Conservation (phyloP, 2,888 invertebrate genomes). For the Drosophila meridiana region DNA sequence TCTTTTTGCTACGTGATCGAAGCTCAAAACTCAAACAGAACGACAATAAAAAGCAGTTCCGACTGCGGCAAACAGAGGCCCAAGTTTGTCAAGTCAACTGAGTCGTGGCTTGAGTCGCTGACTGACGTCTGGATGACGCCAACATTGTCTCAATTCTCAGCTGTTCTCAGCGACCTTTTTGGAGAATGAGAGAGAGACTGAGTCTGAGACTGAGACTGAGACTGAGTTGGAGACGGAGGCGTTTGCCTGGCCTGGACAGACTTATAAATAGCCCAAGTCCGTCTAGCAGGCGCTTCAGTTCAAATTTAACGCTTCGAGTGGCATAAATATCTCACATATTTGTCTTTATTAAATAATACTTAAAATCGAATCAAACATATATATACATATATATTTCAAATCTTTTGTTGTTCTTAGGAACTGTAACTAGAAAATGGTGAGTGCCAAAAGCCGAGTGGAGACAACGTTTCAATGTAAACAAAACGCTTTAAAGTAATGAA, state of each 20-base stretch:
- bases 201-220: background rate
- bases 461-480: conserved; percentile 37
- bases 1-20: too few relatives aligned
- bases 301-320: conserved; percentile 61
- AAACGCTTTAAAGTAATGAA: conserved; percentile 34
- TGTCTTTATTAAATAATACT: background rate
- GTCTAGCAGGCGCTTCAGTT: conserved; percentile 72
- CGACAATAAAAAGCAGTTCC: conserved; percentile 63
- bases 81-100: conserved; percentile 72
- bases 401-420: conserved; percentile 27
- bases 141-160: conserved; percentile 67
- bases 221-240: conserved; percentile 3
- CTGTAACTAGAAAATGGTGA: conserved; percentile 48
- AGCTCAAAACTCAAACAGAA: conserved; percentile 43
- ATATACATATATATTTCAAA: conserved; percentile 3
- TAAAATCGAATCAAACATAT: conserved; percentile 10
- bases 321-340: conserved; percentile 27
- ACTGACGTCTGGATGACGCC: conserved; percentile 65
- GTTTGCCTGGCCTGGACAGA: conserved; percentile 31
- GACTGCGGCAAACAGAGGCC: conserved; percentile 64
- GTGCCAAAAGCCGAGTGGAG: conserved; percentile 42
- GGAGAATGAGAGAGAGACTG: conserved; percentile 23
- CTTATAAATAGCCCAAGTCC: conserved; percentile 72
- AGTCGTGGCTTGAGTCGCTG: conserved; percentile 28
- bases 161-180: conserved; percentile 65